Evolutionary conservation across 1,140 invertebrate species (phyloP).

Genomic region (Achroia grisella): DNA sequence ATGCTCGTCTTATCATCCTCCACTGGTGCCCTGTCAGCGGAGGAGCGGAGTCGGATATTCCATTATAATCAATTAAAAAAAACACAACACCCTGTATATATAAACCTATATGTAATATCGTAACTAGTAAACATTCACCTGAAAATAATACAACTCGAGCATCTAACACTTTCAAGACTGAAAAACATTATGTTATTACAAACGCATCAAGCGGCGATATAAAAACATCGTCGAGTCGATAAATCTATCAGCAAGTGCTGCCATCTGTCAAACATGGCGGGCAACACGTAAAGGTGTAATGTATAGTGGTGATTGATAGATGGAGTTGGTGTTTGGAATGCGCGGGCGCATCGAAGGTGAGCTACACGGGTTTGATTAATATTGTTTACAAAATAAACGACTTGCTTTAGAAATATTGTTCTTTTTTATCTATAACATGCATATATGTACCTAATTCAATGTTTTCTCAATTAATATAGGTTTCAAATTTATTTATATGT

Average conservation of each 20-base stretch:
- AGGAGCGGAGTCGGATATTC: too few relatives aligned
- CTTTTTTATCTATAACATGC: too few relatives aligned
- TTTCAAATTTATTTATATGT: too few relatives aligned
- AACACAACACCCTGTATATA: not conserved
- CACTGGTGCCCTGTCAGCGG: too few relatives aligned
- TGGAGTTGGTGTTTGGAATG: constrained; percentile 31
- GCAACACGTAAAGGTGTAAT: constrained; percentile 50
- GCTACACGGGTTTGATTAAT: not conserved
- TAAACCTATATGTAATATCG: too few relatives aligned
- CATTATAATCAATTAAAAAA: not conserved
- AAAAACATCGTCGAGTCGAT: constrained; percentile 44
- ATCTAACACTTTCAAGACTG: not conserved
- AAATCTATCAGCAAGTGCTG: constrained; percentile 50
- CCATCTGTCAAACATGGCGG: constrained; percentile 47
- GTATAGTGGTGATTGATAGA: constrained; percentile 49
- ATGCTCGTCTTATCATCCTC: too few relatives aligned
- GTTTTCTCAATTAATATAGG: too few relatives aligned
- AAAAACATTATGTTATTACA: constrained; percentile 33
- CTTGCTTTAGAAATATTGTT: not conserved
- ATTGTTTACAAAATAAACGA: too few relatives aligned
- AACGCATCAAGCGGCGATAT: constrained; percentile 34
- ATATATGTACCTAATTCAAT: too few relatives aligned
- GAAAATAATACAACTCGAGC: not conserved
- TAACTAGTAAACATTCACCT: constrained; percentile 2
- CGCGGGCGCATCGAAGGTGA: constrained; percentile 22